These are phyloP conservation scores for Camelus bactrianus DNA, from an alignment of 2,113 vertebrate species.

Conservation along the genomic window DNA sequence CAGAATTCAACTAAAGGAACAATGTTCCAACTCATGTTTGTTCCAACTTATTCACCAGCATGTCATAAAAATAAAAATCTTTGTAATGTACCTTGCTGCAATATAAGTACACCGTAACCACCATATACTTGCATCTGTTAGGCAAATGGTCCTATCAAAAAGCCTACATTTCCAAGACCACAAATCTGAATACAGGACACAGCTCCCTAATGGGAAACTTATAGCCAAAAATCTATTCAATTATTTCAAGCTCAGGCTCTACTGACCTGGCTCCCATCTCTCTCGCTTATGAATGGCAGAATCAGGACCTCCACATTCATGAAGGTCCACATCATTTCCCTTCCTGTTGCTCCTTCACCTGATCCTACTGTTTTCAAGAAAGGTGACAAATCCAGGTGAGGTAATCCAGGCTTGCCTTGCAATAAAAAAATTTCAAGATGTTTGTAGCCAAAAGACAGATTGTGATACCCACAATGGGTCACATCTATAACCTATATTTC, in stretches of 20 bases:
- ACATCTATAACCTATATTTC: not conserved
- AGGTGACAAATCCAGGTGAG: slow-evolving; percentile 11
- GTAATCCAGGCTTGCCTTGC: not conserved
- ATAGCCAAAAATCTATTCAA: not conserved
- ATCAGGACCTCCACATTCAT: not conserved
- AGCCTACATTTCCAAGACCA: not conserved
- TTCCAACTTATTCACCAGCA: slow-evolving; percentile 30
- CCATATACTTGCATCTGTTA: not conserved
- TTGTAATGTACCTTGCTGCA: not conserved
- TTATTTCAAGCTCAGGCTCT: slow-evolving; percentile 23
- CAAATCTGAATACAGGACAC: slow-evolving; percentile 1
- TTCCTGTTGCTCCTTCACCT: not conserved
- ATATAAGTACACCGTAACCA: not conserved
- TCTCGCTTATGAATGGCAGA: slow-evolving; percentile 6
- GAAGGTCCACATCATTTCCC: not conserved
- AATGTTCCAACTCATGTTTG: not conserved
- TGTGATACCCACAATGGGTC: not conserved
- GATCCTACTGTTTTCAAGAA: not conserved
- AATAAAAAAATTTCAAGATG: slow-evolving; percentile 17
- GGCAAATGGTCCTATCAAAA: not conserved
- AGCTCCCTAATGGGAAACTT: not conserved
- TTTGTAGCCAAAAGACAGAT: not conserved
- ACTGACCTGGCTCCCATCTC: not conserved
- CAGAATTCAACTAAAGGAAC: slow-evolving; percentile 38
- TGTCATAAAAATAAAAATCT: slow-evolving; percentile 35